Evolutionary conservation across 2,888 invertebrate species (phyloP).

Genomic region (Apamea anceps): DNA sequence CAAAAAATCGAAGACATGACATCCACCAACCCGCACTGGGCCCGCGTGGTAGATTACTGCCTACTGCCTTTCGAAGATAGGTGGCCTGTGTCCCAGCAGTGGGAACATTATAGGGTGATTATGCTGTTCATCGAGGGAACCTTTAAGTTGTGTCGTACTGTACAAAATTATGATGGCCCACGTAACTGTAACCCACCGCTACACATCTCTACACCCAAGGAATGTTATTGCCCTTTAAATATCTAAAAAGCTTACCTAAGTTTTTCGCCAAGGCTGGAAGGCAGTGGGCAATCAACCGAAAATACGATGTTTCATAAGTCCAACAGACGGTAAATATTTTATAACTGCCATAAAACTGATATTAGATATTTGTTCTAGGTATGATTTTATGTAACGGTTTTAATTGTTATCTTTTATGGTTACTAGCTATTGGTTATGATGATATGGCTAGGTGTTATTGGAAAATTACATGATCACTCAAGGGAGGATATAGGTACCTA

Average conservation of each 20-base stretch:
- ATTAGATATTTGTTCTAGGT: slow-evolving; percentile 52
- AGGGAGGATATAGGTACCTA: neutral
- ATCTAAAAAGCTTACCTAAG: slow-evolving; percentile 53
- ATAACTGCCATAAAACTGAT: slow-evolving; percentile 67
- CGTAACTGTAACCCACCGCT: slow-evolving; percentile 22
- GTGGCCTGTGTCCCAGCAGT: too few species aligned
- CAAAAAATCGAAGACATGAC: too few species aligned
- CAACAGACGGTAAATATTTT: slow-evolving; percentile 68
- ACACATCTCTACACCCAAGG: slow-evolving; percentile 27
- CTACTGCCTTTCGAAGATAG: too few species aligned
- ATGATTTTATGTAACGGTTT: slow-evolving; percentile 47
- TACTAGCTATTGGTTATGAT: slow-evolving; percentile 40
- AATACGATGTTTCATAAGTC: slow-evolving; percentile 48
- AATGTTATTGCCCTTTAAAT: slow-evolving; percentile 60
- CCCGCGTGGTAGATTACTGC: too few species aligned
- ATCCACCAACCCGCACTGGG: too few species aligned
- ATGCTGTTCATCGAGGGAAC: neutral
- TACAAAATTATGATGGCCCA: slow-evolving; percentile 38
- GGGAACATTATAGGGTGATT: too few species aligned
- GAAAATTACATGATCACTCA: neutral
- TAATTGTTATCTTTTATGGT: slow-evolving; percentile 60
- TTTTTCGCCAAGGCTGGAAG: slow-evolving; percentile 53
- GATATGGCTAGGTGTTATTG: slow-evolving; percentile 9
- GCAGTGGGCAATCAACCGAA: slow-evolving; percentile 57
- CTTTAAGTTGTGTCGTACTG: slow-evolving; percentile 28